phyloP scores from a whole-genome alignment of 1,140 invertebrate genomes.

The Chrysopa pallens region DNA sequence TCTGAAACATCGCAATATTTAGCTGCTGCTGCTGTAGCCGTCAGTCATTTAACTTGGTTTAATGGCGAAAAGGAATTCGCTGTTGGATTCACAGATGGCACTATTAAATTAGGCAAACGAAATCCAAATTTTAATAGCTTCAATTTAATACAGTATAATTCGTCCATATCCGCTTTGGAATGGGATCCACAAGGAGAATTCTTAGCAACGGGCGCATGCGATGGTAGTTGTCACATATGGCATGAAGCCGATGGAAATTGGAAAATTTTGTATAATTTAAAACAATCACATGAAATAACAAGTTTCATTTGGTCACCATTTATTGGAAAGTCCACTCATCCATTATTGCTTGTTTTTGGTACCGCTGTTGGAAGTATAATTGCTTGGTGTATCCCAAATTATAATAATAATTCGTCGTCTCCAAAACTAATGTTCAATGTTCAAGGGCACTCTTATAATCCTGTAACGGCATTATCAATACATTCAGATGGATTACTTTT shows the following conservation, averaged over 20 bases:
- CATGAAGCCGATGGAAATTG: conserved; percentile 19
- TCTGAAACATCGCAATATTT: no score
- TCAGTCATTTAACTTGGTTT: conserved; percentile 33
- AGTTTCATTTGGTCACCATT: conserved; percentile 28
- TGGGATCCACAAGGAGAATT: conserved; percentile 33
- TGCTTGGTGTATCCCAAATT: conserved; percentile 29
- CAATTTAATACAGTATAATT: conserved; percentile 29
- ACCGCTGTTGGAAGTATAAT: conserved; percentile 29
- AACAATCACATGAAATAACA: conserved; percentile 22
- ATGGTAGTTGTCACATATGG: conserved; percentile 30
- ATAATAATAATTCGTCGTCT: conserved; percentile 10
- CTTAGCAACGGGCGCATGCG: conserved; percentile 28
- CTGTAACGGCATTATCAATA: conserved; percentile 31
- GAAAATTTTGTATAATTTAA: conserved; percentile 19
- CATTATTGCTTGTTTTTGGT: conserved; percentile 26
- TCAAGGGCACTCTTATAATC: conserved; percentile 32
- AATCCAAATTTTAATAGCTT: conserved; percentile 21
- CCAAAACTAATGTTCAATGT: conserved; percentile 22
- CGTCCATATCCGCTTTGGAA: conserved; percentile 20
- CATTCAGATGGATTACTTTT: conserved; percentile 31
- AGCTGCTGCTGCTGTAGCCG: conserved; percentile 32
- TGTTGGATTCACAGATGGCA: conserved; percentile 35
- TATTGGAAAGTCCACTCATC: conserved; percentile 18
- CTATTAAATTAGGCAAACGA: conserved; percentile 26
- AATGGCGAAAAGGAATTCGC: conserved; percentile 33